Percentiles rank a stretch among this genome's conserved stretches.
Evolutionary conservation across 2,113 vertebrate genomes (phyloP).

Genomic region (Phrynosoma blainvillii): DNA sequence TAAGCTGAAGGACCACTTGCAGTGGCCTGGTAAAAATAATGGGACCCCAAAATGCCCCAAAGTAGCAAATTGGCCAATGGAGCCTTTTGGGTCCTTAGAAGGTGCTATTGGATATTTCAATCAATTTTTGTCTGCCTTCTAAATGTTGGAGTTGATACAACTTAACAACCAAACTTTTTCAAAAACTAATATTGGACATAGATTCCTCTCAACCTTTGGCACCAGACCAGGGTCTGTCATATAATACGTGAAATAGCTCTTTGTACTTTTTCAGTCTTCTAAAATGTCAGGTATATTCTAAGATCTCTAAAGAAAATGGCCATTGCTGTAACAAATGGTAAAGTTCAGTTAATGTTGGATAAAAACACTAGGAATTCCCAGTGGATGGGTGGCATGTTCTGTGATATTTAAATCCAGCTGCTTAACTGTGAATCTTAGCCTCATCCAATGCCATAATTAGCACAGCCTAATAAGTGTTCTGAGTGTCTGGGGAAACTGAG

Average conservation of each 20-base stretch:
- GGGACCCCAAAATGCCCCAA: no score
- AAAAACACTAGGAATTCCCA: fast-evolving
- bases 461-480: fast-evolving
- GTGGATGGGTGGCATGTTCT: neutral
- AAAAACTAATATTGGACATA: neutral
- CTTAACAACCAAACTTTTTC: neutral
- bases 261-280: neutral
- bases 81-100: no score
- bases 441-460: fast-evolving
- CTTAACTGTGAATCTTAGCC: neutral
- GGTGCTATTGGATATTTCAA: no score
- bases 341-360: neutral
- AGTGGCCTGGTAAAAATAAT: no score
- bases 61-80: no score
- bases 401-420: neutral
- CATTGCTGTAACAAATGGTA: no score
- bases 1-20: no score
- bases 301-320: neutral
- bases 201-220: neutral
- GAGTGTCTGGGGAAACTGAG: neutral
- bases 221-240: neutral
- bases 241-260: neutral
- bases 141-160: no score
- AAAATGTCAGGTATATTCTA: neutral
- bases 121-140: no score